Base-by-base conservation (phyloP, 2,888 invertebrate genomes). In the Agrochola litura region DNA sequence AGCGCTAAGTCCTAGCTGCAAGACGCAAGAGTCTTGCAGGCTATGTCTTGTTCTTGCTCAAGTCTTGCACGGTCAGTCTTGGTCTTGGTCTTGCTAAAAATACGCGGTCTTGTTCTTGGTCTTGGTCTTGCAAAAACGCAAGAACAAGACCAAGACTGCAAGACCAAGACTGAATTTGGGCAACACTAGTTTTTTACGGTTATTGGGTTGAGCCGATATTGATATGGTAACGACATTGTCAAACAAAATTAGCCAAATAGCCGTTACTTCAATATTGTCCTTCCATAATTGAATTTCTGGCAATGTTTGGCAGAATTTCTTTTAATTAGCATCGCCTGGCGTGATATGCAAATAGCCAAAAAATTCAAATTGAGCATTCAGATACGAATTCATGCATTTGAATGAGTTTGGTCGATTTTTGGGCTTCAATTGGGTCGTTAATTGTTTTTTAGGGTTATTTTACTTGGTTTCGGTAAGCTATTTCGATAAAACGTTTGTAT, bases 361-460 rank as follows among this genome's bases (percentile, higher is more conserved):
- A 80, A 75, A 88, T 61, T 77, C 66, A 71, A 88, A 85, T 85
- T 79, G 71, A 76, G 73, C 73, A 78, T 85, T 88, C 65, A 81
- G 71, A 77, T 81, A 71, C 56, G 81, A 84, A 84, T 88, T 84
- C 80, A 79, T 88, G 83, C 79, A 84, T 88, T 88, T 66, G 22
- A 77, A 88, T 88, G 81, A 85, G 83, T 60, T 74, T 30, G 14
- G 61, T 37, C 60, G 10, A 64, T 71, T 83, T 86, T 77, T 54
- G 9, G 65, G 60, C 30, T 12, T 49, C 71, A 49, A 73, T 64
- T 69, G 61, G 71, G 30, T 64, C 58, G 56, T 56, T 70, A 74
- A 81, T 82, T 76, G 76, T 77, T 80, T 78, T 74, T 30, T 16
- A 12, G 41, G 41, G 43, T 63, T 79, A 76, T 76, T 65, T 64